Percentiles rank a stretch among this genome's conserved stretches.
Conservation (phyloP, 2,113 vertebrate genomes). For the Pica pica region DNA sequence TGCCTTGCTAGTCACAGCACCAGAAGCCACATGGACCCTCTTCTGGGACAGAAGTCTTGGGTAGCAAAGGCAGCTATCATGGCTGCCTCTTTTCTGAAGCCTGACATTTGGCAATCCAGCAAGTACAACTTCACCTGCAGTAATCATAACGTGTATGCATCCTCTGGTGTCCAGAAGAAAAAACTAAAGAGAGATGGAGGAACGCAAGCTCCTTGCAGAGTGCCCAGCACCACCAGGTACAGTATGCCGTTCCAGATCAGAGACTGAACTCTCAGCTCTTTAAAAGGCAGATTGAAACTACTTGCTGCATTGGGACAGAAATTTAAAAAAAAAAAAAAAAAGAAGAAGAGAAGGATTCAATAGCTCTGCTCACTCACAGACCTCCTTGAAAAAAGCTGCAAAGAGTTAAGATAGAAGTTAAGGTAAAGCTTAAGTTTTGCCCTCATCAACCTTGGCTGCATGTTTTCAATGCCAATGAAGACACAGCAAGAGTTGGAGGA, state of each 20-base stretch:
- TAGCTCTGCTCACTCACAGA: not conserved
- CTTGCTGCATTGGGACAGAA: not conserved
- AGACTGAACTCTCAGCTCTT: not conserved
- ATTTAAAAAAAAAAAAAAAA: not conserved
- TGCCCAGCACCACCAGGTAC: not conserved
- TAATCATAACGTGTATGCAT: not conserved
- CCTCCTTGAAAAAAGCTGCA: not conserved
- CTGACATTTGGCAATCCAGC: not conserved
- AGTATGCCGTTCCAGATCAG: not conserved
- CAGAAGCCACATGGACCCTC: not conserved
- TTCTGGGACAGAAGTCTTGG: not conserved
- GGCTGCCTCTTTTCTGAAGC: not conserved
- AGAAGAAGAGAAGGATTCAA: not conserved
- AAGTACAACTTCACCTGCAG: accelerated
- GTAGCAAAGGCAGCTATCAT: not conserved
- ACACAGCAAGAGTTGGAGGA: not conserved
- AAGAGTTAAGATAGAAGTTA: not conserved
- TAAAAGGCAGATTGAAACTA: not conserved
- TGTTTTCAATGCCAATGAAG: not conserved
- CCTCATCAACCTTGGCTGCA: conserved; percentile 11
- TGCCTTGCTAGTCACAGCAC: not conserved
- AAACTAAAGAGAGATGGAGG: not conserved
- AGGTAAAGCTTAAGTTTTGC: not conserved
- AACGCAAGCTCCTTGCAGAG: not conserved
- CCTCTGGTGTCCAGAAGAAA: not conserved